phyloP scores from a whole-genome alignment of 1,140 invertebrate species.

The Yoshiicerus persimilis region DNA sequence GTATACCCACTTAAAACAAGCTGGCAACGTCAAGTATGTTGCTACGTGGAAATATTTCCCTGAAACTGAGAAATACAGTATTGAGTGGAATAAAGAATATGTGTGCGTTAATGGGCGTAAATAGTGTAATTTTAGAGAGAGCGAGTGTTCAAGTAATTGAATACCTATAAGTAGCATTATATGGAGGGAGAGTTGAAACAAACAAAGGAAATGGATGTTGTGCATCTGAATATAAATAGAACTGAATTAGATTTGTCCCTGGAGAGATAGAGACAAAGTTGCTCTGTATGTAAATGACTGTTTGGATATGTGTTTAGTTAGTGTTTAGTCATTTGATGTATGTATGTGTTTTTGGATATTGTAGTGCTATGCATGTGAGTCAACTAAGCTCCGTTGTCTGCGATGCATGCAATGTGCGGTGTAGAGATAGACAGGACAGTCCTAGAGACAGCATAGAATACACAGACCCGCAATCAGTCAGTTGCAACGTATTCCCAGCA shows the following conservation, averaged over 20 bases:
- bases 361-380: too few relatives aligned
- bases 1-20: too few relatives aligned
- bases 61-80: too few relatives aligned
- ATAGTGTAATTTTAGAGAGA: background rate
- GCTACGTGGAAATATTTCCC: too few relatives aligned
- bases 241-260: conserved; percentile 20
- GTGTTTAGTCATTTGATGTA: background rate
- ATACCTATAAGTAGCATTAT: background rate
- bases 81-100: too few relatives aligned
- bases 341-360: background rate
- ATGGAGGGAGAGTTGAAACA: background rate
- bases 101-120: background rate
- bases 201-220: background rate
- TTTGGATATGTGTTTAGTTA: background rate
- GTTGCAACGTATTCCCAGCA: background rate
- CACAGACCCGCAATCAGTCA: background rate
- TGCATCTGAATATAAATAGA: background rate
- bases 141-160: background rate
- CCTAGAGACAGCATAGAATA: too few relatives aligned
- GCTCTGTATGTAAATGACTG: conserved; percentile 1
- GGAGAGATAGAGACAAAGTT: background rate
- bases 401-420: too few relatives aligned
- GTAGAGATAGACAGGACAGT: too few relatives aligned
- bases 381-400: too few relatives aligned
- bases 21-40: too few relatives aligned